phyloP scores from a whole-genome alignment of 2,113 vertebrate species.

The Spermophilus dauricus region DNA sequence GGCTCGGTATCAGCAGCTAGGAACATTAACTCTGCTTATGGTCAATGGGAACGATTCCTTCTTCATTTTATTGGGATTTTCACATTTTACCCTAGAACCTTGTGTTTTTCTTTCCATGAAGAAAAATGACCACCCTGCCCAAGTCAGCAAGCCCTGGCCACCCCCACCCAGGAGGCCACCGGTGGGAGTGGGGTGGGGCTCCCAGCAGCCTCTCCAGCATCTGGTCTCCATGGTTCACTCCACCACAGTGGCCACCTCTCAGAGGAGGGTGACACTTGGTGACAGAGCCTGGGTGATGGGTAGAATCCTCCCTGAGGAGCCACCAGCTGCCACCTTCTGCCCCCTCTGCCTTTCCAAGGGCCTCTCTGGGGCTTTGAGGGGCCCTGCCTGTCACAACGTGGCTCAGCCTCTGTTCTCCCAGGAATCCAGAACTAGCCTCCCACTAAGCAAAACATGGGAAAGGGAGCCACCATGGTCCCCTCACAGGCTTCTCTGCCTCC shows the following conservation, averaged over 20 bases:
- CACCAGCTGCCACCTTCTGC: rapidly evolving
- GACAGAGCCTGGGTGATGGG: background rate
- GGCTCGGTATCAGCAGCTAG: rapidly evolving
- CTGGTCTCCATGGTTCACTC: rapidly evolving
- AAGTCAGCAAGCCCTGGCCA: background rate
- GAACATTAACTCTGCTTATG: background rate
- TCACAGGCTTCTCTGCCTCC: too few relatives aligned
- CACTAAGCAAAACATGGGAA: rapidly evolving
- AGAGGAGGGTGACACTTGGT: rapidly evolving
- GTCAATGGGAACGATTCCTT: background rate
- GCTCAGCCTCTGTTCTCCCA: rapidly evolving
- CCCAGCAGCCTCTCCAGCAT: too few relatives aligned
- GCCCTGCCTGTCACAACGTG: too few relatives aligned
- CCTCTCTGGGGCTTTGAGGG: background rate
- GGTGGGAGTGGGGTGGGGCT: rapidly evolving
- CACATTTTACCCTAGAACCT: background rate
- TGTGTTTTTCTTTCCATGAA: background rate
- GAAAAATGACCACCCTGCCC: rapidly evolving
- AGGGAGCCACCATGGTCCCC: rapidly evolving
- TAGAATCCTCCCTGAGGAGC: rapidly evolving
- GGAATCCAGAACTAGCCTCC: rapidly evolving
- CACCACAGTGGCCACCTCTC: rapidly evolving
- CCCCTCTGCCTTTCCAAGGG: background rate
- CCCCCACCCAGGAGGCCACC: background rate
- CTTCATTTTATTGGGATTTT: too few relatives aligned